A percentile compares a stretch with the other conserved stretches of the same genome.
These are phyloP conservation scores for Nasonia vitripennis DNA, from an alignment of 1,140 invertebrate species.

Conservation along the genomic window DNA sequence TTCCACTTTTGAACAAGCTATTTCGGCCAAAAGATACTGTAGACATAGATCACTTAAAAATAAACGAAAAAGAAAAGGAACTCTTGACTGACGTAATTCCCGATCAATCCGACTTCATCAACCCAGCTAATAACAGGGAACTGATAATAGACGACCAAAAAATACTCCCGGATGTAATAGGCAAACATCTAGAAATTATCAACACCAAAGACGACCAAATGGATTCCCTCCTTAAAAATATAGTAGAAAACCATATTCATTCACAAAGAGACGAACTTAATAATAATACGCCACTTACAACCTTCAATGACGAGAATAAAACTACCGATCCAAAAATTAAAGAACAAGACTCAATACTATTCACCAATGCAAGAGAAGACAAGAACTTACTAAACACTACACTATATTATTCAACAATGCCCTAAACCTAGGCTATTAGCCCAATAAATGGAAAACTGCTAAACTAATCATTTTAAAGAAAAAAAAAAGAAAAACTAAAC, in stretches of 20 bases:
- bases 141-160: conserved; percentile 5
- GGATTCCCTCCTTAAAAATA: background rate
- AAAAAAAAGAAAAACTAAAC: conserved; percentile 44
- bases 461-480: conserved; percentile 52
- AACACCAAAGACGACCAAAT: conserved; percentile 30
- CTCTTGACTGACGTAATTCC: conserved; percentile 5
- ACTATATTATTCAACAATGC: conserved; percentile 51
- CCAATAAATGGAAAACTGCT: conserved; percentile 45
- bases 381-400: conserved; percentile 34
- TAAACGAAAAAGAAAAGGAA: background rate
- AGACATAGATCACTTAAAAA: conserved; percentile 19
- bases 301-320: background rate
- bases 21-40: conserved; percentile 39
- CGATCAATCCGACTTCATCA: background rate
- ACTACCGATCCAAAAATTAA: background rate
- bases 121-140: conserved; percentile 19
- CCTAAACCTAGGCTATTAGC: conserved; percentile 51
- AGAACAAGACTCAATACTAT: background rate
- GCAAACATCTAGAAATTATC: conserved; percentile 9
- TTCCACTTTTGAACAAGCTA: conserved; percentile 49
- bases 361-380: conserved; percentile 20
- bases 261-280: background rate
- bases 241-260: conserved; percentile 4
- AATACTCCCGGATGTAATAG: conserved; percentile 32
- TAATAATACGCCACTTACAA: background rate